These are phyloP conservation scores for human DNA, from an alignment of 2,113 vertebrate genomes.

Conservation along the genomic window GRCh38 chr4:93499001-93499500, in stretches of 20 bases:
- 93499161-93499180: neutral
- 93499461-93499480: neutral
- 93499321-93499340: neutral
- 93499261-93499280: neutral
- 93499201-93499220: neutral
- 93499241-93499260: neutral
- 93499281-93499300: neutral
- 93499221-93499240: neutral
- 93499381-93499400: neutral
- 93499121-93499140: neutral
- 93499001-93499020: neutral
- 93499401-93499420: neutral
- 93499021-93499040: neutral
- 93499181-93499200: neutral
- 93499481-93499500: neutral
- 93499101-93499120: neutral
- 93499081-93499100: neutral
- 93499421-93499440: neutral
- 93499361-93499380: neutral
- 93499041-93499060: neutral
- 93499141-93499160: neutral
- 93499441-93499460: neutral
- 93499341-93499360: neutral
- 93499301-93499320: neutral
- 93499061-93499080: neutral